A percentile compares a stretch with the other conserved stretches of the same genome.
Conservation (phyloP, 2,888 invertebrate genomes). For the Antitype chi region DNA sequence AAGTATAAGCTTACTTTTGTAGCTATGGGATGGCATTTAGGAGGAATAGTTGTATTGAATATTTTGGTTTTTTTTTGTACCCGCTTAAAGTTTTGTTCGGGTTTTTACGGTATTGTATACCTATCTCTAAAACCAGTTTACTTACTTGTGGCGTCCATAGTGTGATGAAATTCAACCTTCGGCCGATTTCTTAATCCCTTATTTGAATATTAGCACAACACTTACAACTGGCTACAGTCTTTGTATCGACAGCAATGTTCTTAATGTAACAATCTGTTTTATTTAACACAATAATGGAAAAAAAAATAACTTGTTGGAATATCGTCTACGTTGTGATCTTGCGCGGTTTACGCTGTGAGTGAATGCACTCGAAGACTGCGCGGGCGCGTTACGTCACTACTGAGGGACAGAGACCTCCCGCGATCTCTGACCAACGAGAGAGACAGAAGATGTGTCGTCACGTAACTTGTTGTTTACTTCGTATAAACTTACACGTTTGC, state of each 20-base stretch:
- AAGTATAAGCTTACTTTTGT: not conserved
- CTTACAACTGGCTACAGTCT: slow-evolving; percentile 46
- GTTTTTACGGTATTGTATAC: slow-evolving; percentile 50
- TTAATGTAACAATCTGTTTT: slow-evolving; percentile 29
- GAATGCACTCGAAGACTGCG: slow-evolving; percentile 83
- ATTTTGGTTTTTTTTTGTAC: slow-evolving; percentile 8
- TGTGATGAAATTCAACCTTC: slow-evolving; percentile 86
- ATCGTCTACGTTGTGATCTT: slow-evolving; percentile 74
- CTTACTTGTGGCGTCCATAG: slow-evolving; percentile 89
- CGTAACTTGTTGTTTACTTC: slow-evolving; percentile 75
- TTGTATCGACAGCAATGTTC: slow-evolving; percentile 13
- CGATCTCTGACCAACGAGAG: slow-evolving; percentile 64
- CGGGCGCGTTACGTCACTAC: slow-evolving; percentile 78
- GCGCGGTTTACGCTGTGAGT: slow-evolving; percentile 83
- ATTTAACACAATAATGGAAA: slow-evolving; percentile 42
- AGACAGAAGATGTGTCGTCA: slow-evolving; percentile 71
- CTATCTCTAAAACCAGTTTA: slow-evolving; percentile 75
- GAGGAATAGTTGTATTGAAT: not conserved
- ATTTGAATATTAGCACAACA: slow-evolving; percentile 67
- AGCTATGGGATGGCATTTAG: too few relatives aligned
- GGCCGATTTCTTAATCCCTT: slow-evolving; percentile 75
- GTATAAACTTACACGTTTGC: slow-evolving; percentile 67
- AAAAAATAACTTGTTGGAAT: slow-evolving; percentile 47
- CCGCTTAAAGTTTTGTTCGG: slow-evolving; percentile 14
- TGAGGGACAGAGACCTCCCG: slow-evolving; percentile 72